These are phyloP conservation scores for Cotesia chilonis DNA, from an alignment of 1,140 invertebrate species.

Conservation along the genomic window DNA sequence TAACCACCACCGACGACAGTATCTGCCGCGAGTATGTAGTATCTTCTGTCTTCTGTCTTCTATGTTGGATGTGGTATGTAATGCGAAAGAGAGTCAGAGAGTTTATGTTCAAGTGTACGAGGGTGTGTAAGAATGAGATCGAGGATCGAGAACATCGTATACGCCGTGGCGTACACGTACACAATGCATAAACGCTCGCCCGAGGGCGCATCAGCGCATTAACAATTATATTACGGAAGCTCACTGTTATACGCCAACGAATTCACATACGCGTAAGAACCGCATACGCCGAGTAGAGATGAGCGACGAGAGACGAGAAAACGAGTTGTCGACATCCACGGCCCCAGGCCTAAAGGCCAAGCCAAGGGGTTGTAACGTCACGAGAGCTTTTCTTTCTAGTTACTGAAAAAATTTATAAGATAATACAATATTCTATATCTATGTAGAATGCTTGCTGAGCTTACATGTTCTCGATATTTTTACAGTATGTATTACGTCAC, in stretches of 20 bases:
- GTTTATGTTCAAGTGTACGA: neutral
- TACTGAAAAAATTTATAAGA: neutral
- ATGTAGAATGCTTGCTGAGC: too few relatives aligned
- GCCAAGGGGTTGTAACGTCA: too few relatives aligned
- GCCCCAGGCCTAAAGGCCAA: constrained; percentile 21
- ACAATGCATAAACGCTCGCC: constrained; percentile 53
- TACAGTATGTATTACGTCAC: too few relatives aligned
- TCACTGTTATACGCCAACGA: constrained; percentile 56
- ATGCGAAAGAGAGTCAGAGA: neutral
- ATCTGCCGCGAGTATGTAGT: neutral
- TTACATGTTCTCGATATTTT: too few relatives aligned
- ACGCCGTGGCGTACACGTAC: constrained; percentile 26
- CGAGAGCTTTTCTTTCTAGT: too few relatives aligned
- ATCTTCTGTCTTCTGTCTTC: too few relatives aligned
- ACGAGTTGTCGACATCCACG: too few relatives aligned
- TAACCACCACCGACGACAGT: constrained; percentile 21
- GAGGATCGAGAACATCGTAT: constrained; percentile 4
- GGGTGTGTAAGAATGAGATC: constrained; percentile 10
- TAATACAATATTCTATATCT: too few relatives aligned
- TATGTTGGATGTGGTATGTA: neutral
- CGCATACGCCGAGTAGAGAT: constrained; percentile 16
- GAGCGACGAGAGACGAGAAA: constrained; percentile 1
- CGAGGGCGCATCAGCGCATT: constrained; percentile 58
- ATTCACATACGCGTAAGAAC: constrained; percentile 50
- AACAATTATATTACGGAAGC: constrained; percentile 63